A percentile compares a stretch with the other conserved stretches of the same genome.
phyloP scores from a whole-genome alignment of 2,888 invertebrate species.

The Strigamia maritima region DNA sequence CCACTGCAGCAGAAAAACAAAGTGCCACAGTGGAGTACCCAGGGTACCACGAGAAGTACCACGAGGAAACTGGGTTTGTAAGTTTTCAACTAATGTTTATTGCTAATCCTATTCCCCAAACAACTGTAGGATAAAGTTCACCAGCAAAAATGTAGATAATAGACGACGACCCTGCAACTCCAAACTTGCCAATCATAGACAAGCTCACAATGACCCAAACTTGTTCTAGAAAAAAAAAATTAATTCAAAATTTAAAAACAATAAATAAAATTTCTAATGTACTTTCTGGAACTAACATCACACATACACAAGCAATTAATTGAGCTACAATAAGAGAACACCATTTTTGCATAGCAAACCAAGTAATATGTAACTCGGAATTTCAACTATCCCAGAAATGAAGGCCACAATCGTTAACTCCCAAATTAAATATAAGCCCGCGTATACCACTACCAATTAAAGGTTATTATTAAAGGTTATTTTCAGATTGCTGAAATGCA shows the following conservation, averaged over 20 bases:
- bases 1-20: too few species aligned
- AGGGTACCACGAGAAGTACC: too few species aligned
- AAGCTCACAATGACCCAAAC: slow-evolving; percentile 63
- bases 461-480: slow-evolving; percentile 69
- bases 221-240: slow-evolving; percentile 33
- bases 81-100: slow-evolving; percentile 64
- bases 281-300: slow-evolving; percentile 77
- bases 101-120: slow-evolving; percentile 66
- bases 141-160: slow-evolving; percentile 69
- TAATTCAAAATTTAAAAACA: background rate
- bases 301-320: slow-evolving; percentile 78
- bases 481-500: slow-evolving; percentile 64
- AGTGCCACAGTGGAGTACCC: too few species aligned
- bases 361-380: slow-evolving; percentile 73
- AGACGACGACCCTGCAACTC: slow-evolving; percentile 66
- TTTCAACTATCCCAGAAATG: slow-evolving; percentile 55
- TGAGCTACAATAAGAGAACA: slow-evolving; percentile 84
- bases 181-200: slow-evolving; percentile 66
- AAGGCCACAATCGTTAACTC: slow-evolving; percentile 67
- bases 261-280: slow-evolving; percentile 45
- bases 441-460: slow-evolving; percentile 68
- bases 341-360: slow-evolving; percentile 79
- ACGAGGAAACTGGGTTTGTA: too few species aligned
- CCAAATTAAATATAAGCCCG: slow-evolving; percentile 65
- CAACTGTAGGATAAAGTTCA: slow-evolving; percentile 64